phyloP scores from a whole-genome alignment of 2,113 vertebrate genomes.

The Acrocephalus arundinaceus region DNA sequence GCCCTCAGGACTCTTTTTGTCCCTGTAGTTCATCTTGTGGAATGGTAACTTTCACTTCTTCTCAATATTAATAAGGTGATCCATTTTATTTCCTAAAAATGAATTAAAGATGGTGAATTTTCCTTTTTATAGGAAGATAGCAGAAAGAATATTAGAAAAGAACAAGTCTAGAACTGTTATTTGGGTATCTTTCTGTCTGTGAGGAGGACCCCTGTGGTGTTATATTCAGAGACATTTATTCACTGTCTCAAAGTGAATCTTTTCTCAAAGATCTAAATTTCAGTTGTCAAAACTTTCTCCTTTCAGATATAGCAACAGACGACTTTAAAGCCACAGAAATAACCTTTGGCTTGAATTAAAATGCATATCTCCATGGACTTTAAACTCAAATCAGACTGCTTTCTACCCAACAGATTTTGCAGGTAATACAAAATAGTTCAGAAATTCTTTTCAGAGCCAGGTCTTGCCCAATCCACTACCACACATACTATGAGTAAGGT shows the following conservation, averaged over 20 bases:
- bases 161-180: background rate
- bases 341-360: constrained; percentile 45
- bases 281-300: constrained; percentile 36
- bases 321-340: background rate
- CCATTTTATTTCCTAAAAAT: constrained; percentile 8
- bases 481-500: background rate
- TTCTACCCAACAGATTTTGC: background rate
- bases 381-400: background rate
- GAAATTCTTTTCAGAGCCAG: background rate
- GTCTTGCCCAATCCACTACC: background rate
- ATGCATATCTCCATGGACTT: background rate
- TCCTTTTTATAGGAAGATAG: background rate
- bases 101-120: background rate
- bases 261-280: constrained; percentile 33
- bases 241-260: constrained; percentile 29
- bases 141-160: background rate
- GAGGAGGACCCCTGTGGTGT: background rate
- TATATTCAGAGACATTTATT: constrained; percentile 26
- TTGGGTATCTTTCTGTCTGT: background rate
- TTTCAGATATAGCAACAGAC: constrained; percentile 8
- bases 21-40: background rate
- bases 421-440: background rate
- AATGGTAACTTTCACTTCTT: background rate
- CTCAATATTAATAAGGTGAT: background rate
- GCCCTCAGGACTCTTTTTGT: background rate